These are phyloP conservation scores for Cichlasoma orientale DNA, from an alignment of 2,797 vertebrate species.

Conservation along the genomic window DNA sequence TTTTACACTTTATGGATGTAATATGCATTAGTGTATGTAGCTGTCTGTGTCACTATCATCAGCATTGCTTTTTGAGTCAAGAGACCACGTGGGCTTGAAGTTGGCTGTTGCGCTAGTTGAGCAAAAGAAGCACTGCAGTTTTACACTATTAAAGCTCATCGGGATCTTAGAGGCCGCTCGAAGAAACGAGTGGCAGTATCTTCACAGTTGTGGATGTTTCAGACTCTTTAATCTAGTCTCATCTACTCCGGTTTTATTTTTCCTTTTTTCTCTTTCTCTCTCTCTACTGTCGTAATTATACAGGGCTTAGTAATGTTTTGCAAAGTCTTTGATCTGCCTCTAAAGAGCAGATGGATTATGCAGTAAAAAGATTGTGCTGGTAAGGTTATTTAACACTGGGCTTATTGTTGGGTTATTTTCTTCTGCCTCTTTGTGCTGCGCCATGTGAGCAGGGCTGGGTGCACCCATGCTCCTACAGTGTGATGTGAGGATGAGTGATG, in stretches of 20 bases:
- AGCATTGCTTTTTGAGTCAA: neutral
- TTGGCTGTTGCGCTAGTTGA: conserved; percentile 10
- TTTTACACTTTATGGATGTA: neutral
- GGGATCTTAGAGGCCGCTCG: conserved; percentile 36
- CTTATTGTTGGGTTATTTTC: conserved; percentile 13
- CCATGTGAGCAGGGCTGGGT: conserved; percentile 10
- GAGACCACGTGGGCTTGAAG: conserved; percentile 5
- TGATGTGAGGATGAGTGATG: conserved; percentile 39
- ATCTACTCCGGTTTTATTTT: conserved; percentile 60
- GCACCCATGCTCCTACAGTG: conserved; percentile 10
- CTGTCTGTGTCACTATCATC: neutral
- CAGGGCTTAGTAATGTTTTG: conserved; percentile 46
- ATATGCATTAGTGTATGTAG: neutral
- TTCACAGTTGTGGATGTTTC: conserved; percentile 32
- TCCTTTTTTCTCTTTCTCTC: conserved; percentile 29
- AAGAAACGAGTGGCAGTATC: conserved; percentile 41
- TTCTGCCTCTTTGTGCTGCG: conserved; percentile 5
- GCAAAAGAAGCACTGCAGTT: neutral
- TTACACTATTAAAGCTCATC: conserved; percentile 30
- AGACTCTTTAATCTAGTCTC: conserved; percentile 66
- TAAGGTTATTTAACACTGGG: conserved; percentile 22
- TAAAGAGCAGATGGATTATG: conserved; percentile 43
- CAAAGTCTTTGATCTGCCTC: conserved; percentile 58
- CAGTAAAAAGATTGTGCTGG: conserved; percentile 14
- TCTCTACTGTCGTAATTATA: conserved; percentile 63